A percentile compares a stretch with the other conserved stretches of the same genome.
These are phyloP conservation scores for Sebastes alutus DNA, from an alignment of 2,797 vertebrate genomes.

Conservation along the genomic window DNA sequence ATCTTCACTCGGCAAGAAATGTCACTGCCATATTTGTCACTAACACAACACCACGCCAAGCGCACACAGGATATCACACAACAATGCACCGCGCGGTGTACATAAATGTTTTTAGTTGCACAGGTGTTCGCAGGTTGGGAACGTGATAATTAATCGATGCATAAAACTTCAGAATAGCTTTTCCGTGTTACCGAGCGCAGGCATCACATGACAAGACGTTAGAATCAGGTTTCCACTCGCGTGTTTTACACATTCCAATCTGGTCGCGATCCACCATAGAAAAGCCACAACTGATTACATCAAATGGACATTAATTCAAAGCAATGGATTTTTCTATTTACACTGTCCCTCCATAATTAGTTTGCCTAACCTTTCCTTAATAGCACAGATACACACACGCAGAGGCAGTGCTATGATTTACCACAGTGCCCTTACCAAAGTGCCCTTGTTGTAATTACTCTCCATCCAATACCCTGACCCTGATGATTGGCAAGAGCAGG, in stretches of 20 bases:
- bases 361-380: constrained; percentile 73
- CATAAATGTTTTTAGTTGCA: constrained; percentile 50
- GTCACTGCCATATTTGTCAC: constrained; percentile 42
- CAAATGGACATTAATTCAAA: constrained; percentile 68
- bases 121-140: constrained; percentile 72
- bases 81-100: constrained; percentile 25
- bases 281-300: constrained; percentile 60
- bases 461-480: constrained; percentile 71
- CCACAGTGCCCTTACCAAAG: constrained; percentile 63
- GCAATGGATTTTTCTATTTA: constrained; percentile 71
- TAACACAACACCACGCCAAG: constrained; percentile 23
- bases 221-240: constrained; percentile 1
- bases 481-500: constrained; percentile 71
- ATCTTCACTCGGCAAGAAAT: constrained; percentile 43
- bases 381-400: constrained; percentile 15
- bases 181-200: neutral
- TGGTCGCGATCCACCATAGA: constrained; percentile 4
- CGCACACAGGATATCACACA: constrained; percentile 55
- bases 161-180: constrained; percentile 57
- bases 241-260: constrained; percentile 26
- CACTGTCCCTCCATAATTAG: constrained; percentile 67
- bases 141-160: constrained; percentile 74
- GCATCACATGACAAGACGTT: constrained; percentile 4
- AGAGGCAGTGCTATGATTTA: constrained; percentile 59
- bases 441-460: constrained; percentile 76